Base-by-base conservation (phyloP, 1,140 invertebrate species). In the Drosophila tsacasi region DNA sequence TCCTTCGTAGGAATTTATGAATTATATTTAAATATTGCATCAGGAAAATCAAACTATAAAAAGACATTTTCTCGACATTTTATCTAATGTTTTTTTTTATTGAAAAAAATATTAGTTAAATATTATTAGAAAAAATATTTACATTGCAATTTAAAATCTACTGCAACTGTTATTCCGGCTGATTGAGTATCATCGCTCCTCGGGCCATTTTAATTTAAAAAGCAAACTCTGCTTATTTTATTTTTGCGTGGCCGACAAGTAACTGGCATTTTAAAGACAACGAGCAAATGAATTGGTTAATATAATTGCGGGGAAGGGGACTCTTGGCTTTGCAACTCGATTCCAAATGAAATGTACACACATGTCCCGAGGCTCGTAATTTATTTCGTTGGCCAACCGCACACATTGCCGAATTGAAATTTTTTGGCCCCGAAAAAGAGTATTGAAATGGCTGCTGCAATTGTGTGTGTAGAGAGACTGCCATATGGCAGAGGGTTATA, bases 301-400 rank as follows among this genome's bases (percentile, higher is more conserved):
- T 55, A 40, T 50, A 71, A 71, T 67, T 68, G 67, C 10, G 44
- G 62, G 19, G 58, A 5, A 35, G 32, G 30, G 50, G 52, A 46
- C 39, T 42, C 63, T 71, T 67, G 67, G 30, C 67, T 67, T 67
- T 55, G 63, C 67, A 55, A 71, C 67, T 71, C 30, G 13, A 66
- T 67, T 67, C 52, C 27, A 44, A 69, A 42, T 67, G 23, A 17
- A 68, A 68, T 65, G 66, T 42, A 69, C 66, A 69, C 66, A 35
- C 67, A 71, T 67, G 63, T 46, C 67, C 67, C 35, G 44, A 50
- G 62, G 62, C 61, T 71, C 30, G 49, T 71, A 67, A 71, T 67
- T 55, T 52, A 39, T 32, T 67, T 54, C 49, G 61, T 63, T 63
- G 50, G 47, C 19, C 49, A 63, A 63, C 61, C 61, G 49, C 61